Conservation (phyloP, 2,888 invertebrate genomes). For the Caenorhabditis auriculariae region DNA sequence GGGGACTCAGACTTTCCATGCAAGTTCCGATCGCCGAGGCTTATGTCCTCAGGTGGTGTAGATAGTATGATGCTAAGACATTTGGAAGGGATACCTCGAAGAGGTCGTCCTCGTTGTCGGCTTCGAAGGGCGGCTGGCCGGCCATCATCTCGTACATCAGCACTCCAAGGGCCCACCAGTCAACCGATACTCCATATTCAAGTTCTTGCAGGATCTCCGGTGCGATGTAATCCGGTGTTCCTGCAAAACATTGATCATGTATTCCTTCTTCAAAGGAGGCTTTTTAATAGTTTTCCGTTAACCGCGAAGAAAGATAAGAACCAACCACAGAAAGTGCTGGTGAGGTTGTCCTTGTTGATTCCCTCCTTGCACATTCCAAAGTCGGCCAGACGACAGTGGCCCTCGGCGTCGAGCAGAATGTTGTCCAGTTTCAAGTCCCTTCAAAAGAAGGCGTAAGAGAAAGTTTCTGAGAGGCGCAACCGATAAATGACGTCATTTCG, state of each 20-base stretch:
- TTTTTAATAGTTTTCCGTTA: too few species aligned
- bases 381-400: conserved; percentile 66
- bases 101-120: conserved; percentile 98
- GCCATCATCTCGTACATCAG: conserved; percentile 93
- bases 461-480: conserved; percentile 61
- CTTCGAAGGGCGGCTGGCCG: conserved; percentile 98
- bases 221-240: conserved; percentile 84
- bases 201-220: conserved; percentile 88
- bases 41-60: too few species aligned
- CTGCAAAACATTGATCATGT: conserved; percentile 6
- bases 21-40: too few species aligned
- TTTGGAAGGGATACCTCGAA: too few species aligned
- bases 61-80: too few species aligned
- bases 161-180: conserved; percentile 91
- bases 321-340: conserved; percentile 98
- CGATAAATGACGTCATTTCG: conserved; percentile 91
- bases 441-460: conserved; percentile 10
- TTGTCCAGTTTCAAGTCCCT: conserved; percentile 98
- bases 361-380: conserved; percentile 97
- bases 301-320: background rate
- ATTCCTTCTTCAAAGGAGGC: too few species aligned
- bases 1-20: too few species aligned
- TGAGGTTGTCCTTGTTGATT: conserved; percentile 83
- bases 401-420: conserved; percentile 84
- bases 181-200: conserved; percentile 73